Evolutionary conservation across 2,797 vertebrate genomes (phyloP), one percentile per base, ranked within the genome.

Genomic region (Enoplosus armatus): DNA sequence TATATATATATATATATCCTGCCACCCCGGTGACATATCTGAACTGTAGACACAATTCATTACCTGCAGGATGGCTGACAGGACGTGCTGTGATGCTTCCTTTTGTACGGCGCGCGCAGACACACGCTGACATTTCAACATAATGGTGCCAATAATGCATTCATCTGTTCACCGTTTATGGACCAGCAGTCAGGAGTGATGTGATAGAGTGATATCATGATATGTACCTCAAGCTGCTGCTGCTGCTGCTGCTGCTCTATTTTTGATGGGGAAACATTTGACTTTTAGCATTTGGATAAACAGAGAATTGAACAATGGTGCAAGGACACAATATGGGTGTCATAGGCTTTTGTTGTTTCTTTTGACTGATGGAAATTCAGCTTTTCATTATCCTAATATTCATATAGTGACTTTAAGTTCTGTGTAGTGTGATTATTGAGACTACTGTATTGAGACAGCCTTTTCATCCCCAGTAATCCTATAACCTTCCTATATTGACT

Each of bases 121-220:
- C 60, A 77, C 85, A 82, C 58, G 61, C 85, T 91, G 92, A 93
- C 90, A 93, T 93, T 93, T 92, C 64, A 85, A 78, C 89, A 90
- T 84, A 92, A 89, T 88, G 82, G 79, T 84, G 84, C 85, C 88
- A 85, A 89, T 91, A 87, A 88, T 83, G 79, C 81, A 86, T 89
- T 92, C 87, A 86, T 92, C 83, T 87, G 90, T 82, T 91, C 87
- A 33, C 24, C 56, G 35, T 91, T 91, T 80, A 87, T 84, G 81
- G 88, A 84, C 56, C 68, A 87, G 83, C 88, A 83, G 87, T 79
- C 82, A 81, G 66, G 27, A 75, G 45, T 41, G 80, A 75, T 71
- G 79, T 68, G 77, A 71, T 74, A 33, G 69, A 77, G 33, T 47
- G 64, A 86, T 80, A 63, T 73, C 48, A 74, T 62, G 82, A 87